Evolutionary conservation across 2,113 vertebrate species (phyloP).

Genomic region (Thomomys bottae): DNA sequence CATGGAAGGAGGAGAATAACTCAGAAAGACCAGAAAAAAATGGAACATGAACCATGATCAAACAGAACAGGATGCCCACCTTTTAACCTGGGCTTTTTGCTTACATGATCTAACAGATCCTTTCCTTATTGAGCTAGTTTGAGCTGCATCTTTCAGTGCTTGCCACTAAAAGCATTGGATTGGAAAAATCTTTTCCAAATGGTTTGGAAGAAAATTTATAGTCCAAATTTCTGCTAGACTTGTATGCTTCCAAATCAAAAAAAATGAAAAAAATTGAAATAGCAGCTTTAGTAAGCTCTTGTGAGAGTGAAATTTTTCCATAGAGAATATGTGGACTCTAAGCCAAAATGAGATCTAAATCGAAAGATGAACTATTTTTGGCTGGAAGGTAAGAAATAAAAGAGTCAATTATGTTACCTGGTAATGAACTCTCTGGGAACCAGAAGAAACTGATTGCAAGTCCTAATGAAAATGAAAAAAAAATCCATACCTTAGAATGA

Average conservation of each 20-base stretch:
- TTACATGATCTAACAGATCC: background rate
- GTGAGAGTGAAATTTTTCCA: background rate
- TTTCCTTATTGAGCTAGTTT: background rate
- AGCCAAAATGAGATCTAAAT: background rate
- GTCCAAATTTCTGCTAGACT: background rate
- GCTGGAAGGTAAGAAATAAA: conserved; percentile 46
- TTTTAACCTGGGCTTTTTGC: background rate
- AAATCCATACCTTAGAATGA: conserved; percentile 42
- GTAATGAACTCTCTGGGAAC: conserved; percentile 94
- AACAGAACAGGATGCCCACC: background rate
- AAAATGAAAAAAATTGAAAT: conserved; percentile 13
- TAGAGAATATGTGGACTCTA: background rate
- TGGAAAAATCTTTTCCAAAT: conserved; percentile 31
- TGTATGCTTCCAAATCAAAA: background rate
- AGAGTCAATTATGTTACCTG: conserved; percentile 88
- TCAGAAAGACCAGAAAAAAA: background rate
- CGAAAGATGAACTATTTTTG: conserved; percentile 32
- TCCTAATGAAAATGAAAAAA: conserved; percentile 81
- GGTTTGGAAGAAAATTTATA: background rate
- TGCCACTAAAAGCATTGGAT: background rate
- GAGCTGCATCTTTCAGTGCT: background rate
- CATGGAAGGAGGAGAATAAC: background rate
- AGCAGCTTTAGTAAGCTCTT: background rate
- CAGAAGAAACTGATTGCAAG: conserved; percentile 85
- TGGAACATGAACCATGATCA: background rate